Conservation (phyloP, 2,113 vertebrate species). For the Dryoscopus gambensis region DNA sequence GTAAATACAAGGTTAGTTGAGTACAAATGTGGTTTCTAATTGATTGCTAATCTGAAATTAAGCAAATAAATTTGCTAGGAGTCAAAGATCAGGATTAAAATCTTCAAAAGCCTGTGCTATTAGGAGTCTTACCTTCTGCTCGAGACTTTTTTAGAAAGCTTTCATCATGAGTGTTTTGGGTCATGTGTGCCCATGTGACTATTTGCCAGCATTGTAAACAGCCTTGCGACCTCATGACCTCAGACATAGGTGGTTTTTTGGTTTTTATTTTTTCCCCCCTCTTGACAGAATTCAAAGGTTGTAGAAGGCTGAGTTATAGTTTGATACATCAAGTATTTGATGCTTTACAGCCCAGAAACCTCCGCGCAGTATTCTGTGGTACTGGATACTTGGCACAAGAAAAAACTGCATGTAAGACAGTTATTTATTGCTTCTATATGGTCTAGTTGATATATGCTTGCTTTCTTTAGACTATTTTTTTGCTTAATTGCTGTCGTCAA, state of each 20-base stretch:
- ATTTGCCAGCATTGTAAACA: not conserved
- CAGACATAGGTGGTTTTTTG: not conserved
- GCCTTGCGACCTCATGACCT: not conserved
- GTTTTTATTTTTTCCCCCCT: not conserved
- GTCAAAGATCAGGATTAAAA: not conserved
- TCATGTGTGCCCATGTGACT: not conserved
- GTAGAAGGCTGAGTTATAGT: not conserved
- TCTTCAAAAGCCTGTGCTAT: not conserved
- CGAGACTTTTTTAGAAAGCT: not conserved
- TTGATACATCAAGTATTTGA: not conserved
- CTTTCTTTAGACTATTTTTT: not conserved
- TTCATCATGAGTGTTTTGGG: not conserved
- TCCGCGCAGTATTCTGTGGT: not conserved
- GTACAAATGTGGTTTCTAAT: not conserved
- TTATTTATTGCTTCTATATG: not conserved
- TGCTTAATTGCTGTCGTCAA: not conserved
- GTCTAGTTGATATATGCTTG: not conserved
- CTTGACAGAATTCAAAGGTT: not conserved
- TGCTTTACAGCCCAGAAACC: not conserved
- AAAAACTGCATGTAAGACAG: not conserved
- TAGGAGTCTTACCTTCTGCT: not conserved
- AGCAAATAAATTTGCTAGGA: not conserved
- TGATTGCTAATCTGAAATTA: not conserved
- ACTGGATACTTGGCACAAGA: not conserved
- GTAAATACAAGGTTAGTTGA: not conserved